Evolutionary conservation across 2,113 vertebrate species (phyloP).

Genomic region (Misgurnus anguillicaudatus): DNA sequence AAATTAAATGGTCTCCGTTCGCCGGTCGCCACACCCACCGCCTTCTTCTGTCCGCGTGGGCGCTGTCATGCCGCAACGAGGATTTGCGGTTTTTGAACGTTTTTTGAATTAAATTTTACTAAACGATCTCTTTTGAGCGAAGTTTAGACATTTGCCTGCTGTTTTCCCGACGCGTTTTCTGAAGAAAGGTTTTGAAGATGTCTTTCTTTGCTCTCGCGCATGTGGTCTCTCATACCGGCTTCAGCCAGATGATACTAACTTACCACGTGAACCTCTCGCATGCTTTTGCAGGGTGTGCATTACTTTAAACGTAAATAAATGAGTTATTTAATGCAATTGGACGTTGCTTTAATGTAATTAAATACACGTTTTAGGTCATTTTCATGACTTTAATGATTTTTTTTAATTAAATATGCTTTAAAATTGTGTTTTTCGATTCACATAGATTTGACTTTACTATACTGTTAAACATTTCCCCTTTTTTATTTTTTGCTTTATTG

Average conservation of each 20-base stretch:
- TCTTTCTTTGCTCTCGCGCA: neutral
- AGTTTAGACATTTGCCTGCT: neutral
- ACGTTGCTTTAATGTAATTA: neutral
- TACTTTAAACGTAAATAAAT: neutral
- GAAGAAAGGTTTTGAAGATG: constrained; percentile 35
- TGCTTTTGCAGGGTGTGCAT: neutral
- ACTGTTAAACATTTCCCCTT: neutral
- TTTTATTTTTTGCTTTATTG: neutral
- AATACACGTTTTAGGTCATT: neutral
- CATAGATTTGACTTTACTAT: neutral
- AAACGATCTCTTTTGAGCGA: neutral
- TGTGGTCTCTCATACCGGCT: constrained; percentile 24
- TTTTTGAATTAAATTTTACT: neutral
- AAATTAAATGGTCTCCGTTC: constrained; percentile 24
- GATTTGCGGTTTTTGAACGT: neutral
- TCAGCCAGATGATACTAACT: neutral
- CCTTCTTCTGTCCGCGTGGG: constrained; percentile 37
- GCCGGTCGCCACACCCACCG: constrained; percentile 70
- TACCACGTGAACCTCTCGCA: neutral
- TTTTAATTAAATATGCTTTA: neutral
- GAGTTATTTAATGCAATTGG: neutral
- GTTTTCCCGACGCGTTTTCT: neutral
- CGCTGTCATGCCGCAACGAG: neutral
- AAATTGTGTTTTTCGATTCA: neutral
- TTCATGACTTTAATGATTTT: neutral